Conservation (phyloP, 2,797 vertebrate genomes). For the Pelodytes ibericus region DNA sequence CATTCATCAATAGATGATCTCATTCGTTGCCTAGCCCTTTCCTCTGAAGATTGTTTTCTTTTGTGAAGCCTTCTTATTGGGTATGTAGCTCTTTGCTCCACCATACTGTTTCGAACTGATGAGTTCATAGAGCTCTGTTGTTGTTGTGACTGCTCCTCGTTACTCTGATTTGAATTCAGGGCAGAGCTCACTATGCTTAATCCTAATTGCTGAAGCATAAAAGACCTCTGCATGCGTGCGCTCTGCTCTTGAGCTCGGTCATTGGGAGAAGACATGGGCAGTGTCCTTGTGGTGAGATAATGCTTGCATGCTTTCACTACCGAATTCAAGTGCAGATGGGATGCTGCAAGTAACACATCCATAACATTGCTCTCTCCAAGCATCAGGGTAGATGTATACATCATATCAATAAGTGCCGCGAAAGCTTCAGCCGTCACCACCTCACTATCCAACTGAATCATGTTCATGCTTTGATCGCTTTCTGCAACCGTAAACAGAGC, state of each 20-base stretch:
- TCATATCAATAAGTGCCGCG: constrained; percentile 95
- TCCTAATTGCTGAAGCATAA: constrained; percentile 94
- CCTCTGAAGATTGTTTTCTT: constrained; percentile 86
- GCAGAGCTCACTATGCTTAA: constrained; percentile 94
- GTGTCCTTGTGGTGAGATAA: constrained; percentile 92
- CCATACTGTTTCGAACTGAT: constrained; percentile 65
- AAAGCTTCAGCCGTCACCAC: constrained; percentile 97
- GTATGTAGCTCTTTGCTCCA: constrained; percentile 84
- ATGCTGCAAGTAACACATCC: constrained; percentile 94
- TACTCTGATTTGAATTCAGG: constrained; percentile 78
- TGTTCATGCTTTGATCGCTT: constrained; percentile 91
- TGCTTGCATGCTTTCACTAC: constrained; percentile 98
- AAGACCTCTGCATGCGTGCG: constrained; percentile 89
- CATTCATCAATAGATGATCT: constrained; percentile 78
- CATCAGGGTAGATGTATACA: constrained; percentile 98
- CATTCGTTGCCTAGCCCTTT: constrained; percentile 83
- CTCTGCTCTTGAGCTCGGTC: constrained; percentile 79
- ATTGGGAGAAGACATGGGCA: constrained; percentile 86
- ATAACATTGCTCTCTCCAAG: constrained; percentile 97
- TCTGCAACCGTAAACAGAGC: constrained; percentile 94
- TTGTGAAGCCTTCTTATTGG: constrained; percentile 91
- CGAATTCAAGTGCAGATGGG: constrained; percentile 94
- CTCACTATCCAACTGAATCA: constrained; percentile 97
- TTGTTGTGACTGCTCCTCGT: constrained; percentile 64
- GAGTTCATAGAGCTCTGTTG: constrained; percentile 63